A percentile compares a stretch with the other conserved stretches of the same genome.
Evolutionary conservation across 2,888 invertebrate species (phyloP).

Genomic region (Clusia tigrina): DNA sequence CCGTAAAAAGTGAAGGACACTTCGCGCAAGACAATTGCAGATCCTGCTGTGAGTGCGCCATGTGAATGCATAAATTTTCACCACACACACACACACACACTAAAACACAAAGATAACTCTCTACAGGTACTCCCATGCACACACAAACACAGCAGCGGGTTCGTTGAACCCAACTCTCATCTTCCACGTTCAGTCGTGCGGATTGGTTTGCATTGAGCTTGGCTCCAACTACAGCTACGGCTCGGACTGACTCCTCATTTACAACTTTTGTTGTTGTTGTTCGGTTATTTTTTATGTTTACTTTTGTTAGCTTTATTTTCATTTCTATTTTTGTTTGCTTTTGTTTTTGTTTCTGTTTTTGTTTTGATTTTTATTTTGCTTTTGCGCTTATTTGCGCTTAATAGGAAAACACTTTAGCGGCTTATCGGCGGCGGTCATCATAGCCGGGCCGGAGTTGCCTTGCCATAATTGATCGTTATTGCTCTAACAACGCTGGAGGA

Average conservation of each 20-base stretch:
- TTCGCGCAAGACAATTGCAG: background rate
- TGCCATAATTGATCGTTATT: constrained; percentile 33
- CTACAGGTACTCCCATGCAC: too few species aligned
- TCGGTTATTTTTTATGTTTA: too few species aligned
- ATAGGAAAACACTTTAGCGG: constrained; percentile 5
- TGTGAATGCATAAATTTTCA: background rate
- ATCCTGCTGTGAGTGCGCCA: background rate
- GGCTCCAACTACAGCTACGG: too few species aligned
- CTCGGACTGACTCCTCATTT: too few species aligned
- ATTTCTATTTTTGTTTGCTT: background rate
- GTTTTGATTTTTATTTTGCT: background rate
- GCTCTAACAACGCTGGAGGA: constrained; percentile 20
- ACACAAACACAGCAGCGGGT: background rate
- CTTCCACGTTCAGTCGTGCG: background rate
- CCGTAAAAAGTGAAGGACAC: background rate
- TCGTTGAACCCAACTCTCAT: background rate
- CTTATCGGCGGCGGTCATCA: constrained; percentile 30
- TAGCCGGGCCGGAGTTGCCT: constrained; percentile 14
- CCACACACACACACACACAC: background rate
- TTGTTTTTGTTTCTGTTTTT: background rate
- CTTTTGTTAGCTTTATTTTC: background rate
- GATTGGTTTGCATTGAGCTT: too few species aligned
- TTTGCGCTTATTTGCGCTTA: background rate
- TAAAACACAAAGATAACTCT: background rate
- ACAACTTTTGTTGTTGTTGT: background rate